phyloP scores from a whole-genome alignment of 1,140 invertebrate genomes.

The Leguminivora glycinivorella region DNA sequence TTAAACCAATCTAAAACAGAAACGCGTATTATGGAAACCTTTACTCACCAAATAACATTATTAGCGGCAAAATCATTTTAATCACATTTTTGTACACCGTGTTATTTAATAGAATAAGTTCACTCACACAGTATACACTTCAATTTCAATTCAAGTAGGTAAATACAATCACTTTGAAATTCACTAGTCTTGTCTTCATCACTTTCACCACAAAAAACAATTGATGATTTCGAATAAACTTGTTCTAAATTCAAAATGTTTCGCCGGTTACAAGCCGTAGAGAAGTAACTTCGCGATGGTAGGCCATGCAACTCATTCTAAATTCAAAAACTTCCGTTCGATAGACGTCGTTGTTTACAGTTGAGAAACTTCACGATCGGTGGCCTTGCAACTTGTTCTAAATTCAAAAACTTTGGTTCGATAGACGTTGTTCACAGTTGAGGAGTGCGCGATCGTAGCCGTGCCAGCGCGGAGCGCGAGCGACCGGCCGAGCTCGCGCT shows the following conservation, averaged over 20 bases:
- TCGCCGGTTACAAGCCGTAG: not conserved
- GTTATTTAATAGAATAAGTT: constrained; percentile 47
- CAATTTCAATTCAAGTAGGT: constrained; percentile 15
- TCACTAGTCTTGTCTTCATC: not conserved
- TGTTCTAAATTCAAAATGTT: not conserved
- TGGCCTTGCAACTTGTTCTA: not conserved
- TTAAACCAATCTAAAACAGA: not conserved
- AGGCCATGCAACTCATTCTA: no score
- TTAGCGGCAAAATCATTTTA: constrained; percentile 65
- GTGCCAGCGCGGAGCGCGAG: constrained; percentile 39
- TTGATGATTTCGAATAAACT: no score
- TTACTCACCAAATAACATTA: constrained; percentile 66
- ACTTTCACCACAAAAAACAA: not conserved
- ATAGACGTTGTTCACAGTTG: constrained; percentile 53
- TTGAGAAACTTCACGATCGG: no score
- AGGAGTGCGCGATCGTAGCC: constrained; percentile 54
- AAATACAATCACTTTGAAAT: constrained; percentile 13
- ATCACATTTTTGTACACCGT: constrained; percentile 40
- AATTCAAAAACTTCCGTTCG: not conserved
- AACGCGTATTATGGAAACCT: not conserved
- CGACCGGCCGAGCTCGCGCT: constrained; percentile 42
- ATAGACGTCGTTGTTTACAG: not conserved
- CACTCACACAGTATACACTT: constrained; percentile 47
- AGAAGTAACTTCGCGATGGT: no score
- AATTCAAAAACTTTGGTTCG: constrained; percentile 40